phyloP scores from a whole-genome alignment of 2,888 invertebrate species.

The Cheilosia variabilis region DNA sequence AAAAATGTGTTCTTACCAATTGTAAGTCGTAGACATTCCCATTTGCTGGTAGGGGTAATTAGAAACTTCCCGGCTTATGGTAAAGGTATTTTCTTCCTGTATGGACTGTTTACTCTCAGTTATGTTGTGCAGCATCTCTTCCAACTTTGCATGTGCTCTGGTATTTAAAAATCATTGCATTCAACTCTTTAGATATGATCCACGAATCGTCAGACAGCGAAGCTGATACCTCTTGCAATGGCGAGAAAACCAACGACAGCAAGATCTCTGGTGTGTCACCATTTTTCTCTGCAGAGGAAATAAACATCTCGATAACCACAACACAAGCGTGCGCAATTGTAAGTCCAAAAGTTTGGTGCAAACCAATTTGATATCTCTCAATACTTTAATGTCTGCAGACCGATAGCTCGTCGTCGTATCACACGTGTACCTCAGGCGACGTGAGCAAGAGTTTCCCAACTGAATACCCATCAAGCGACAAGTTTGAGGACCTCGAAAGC shows the following conservation, averaged over 20 bases:
- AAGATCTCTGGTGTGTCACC: conserved; percentile 90
- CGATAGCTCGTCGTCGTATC: conserved; percentile 82
- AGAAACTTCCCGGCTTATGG: no score
- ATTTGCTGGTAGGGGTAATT: no score
- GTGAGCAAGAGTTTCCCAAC: conserved; percentile 79
- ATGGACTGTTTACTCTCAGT: no score
- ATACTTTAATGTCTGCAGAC: conserved; percentile 43
- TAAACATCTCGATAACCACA: conserved; percentile 81
- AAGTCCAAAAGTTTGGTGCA: background rate
- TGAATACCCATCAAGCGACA: conserved; percentile 65
- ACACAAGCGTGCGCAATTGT: conserved; percentile 76
- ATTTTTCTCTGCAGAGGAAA: conserved; percentile 89
- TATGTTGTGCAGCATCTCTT: no score
- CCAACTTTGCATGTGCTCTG: no score
- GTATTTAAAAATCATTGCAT: no score
- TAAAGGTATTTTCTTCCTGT: no score
- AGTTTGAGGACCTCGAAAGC: conserved; percentile 77
- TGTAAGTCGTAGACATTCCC: no score
- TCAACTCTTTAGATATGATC: conserved; percentile 76
- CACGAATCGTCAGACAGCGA: conserved; percentile 83
- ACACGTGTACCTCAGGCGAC: conserved; percentile 82
- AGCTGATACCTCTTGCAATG: conserved; percentile 80
- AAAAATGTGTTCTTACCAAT: no score
- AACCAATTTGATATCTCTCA: background rate
- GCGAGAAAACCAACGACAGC: conserved; percentile 83